A percentile compares a stretch with the other conserved stretches of the same genome.
phyloP scores from a whole-genome alignment of 2,797 vertebrate genomes.

The Pristis pectinata region DNA sequence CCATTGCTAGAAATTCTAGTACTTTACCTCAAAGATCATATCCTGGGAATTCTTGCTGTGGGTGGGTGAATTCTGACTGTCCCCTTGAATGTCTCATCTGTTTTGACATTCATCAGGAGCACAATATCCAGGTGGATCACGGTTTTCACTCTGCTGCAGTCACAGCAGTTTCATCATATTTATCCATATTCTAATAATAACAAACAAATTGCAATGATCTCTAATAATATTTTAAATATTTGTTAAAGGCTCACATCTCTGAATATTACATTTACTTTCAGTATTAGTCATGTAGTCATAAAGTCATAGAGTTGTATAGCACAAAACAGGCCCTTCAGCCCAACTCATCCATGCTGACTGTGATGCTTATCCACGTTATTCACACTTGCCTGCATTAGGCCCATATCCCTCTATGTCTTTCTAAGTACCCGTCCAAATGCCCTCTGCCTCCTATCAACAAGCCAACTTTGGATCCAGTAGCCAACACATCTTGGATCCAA shows the following conservation, averaged over 20 bases:
- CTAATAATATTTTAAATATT: neutral
- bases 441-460: too few species aligned
- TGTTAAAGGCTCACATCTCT: neutral
- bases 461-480: too few species aligned
- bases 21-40: neutral
- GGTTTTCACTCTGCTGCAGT: neutral
- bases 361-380: too few species aligned
- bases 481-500: too few species aligned
- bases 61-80: neutral
- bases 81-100: neutral
- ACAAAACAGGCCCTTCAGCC: too few species aligned
- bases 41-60: constrained; percentile 18
- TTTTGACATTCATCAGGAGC: neutral
- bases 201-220: neutral
- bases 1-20: neutral
- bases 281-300: neutral
- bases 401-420: too few species aligned
- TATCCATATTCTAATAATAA: neutral
- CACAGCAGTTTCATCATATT: neutral
- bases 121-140: neutral
- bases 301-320: too few species aligned
- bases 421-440: too few species aligned
- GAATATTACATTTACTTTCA: neutral
- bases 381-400: too few species aligned
- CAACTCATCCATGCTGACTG: too few species aligned